Evolutionary conservation across 1,140 invertebrate genomes (phyloP), one percentile per base, ranked within the genome.

Genomic region (Battus philenor): DNA sequence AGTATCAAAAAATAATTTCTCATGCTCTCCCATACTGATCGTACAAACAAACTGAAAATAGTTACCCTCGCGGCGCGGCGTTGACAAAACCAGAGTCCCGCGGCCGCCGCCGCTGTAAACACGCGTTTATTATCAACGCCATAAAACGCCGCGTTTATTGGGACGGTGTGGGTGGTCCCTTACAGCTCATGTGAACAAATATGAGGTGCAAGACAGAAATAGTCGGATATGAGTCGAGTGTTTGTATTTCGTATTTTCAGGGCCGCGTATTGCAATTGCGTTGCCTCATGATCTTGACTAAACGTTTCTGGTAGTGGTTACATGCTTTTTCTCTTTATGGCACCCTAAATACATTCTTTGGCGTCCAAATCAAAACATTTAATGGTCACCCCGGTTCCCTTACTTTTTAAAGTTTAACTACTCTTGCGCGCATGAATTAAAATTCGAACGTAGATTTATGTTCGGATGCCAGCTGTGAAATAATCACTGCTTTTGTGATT

Each of bases 81-180:
- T 60, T 60, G 57, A 60, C 57, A 60, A 47, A 44, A 54, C 41
- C 49, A 50, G 49, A 43, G 41, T 24, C 13, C 34, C 41, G 50
- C 26, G 13, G 33, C 36, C 36, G 54, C 51, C 48, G 48, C 55
- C 49, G 57, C 16, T 63, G 67, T 75, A 71, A 71, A 72, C 68
- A 70, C 16, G 50, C 54, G 38, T 72, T 67, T 75, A 75, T 68
- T 72, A 72, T 59, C 56, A 49, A 49, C 44, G 50, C 50, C 50
- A 59, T 71, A 68, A 68, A 68, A 68, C 66, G 58, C 52, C 9
- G 57, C 68, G 67, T 72, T 75, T 70, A 75, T 68, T 51, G 49
- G 49, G 52, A 22, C 66, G 39, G 54, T 68, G 68, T 71, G 69
- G 67, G 72, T 73, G 72, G 72, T 71, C 69, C 49, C 48, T 62